Percentiles rank a stretch among this genome's conserved stretches.
Conservation (phyloP, 2,888 invertebrate species). For the Anticlea derivata region DNA sequence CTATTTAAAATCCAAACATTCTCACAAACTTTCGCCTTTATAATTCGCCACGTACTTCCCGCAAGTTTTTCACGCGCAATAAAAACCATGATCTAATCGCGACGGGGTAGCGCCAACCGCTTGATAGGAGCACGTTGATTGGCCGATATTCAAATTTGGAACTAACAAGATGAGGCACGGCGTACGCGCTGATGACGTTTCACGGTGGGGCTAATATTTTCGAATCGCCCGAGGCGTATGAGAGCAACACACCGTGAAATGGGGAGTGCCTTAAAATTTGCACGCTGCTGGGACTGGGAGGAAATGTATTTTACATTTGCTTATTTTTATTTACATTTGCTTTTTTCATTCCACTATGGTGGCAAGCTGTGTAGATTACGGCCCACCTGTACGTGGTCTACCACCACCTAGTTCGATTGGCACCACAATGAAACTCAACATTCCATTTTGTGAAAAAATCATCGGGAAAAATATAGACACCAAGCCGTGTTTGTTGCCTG, state of each 20-base stretch:
- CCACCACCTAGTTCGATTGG: too few relatives aligned
- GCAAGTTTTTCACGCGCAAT: conserved; percentile 43
- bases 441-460: too few relatives aligned
- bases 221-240: conserved; percentile 59
- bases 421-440: too few relatives aligned
- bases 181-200: conserved; percentile 68
- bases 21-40: too few relatives aligned
- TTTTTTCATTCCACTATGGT: not conserved
- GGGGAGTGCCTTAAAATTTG: conserved; percentile 59
- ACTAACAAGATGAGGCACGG: conserved; percentile 68
- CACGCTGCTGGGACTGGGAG: conserved; percentile 27
- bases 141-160: conserved; percentile 81
- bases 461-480: too few relatives aligned
- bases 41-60: too few relatives aligned
- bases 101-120: conserved; percentile 60
- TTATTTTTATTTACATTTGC: conserved; percentile 23
- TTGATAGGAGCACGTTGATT: conserved; percentile 68
- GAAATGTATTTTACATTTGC: conserved; percentile 20
- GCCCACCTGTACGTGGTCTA: too few relatives aligned
- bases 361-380: too few relatives aligned
- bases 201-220: conserved; percentile 77
- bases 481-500: conserved; percentile 25
- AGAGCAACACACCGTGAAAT: conserved; percentile 67
- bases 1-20: too few relatives aligned
- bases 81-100: conserved; percentile 67